Evolutionary conservation across 2,888 invertebrate genomes (phyloP).

Genomic region (Nebria brevicollis): DNA sequence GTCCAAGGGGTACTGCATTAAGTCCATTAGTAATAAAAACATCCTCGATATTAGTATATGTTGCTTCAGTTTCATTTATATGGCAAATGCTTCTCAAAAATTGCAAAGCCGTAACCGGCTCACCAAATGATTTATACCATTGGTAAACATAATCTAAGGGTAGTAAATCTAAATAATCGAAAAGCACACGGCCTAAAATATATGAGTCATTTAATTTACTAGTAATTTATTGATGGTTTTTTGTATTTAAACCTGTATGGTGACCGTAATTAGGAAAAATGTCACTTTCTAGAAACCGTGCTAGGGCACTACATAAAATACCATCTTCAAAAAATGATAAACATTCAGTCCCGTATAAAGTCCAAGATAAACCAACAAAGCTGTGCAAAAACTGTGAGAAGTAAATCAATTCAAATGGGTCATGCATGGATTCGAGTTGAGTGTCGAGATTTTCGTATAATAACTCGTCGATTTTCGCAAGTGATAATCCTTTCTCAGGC

Average conservation of each 20-base stretch:
- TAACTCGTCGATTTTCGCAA: conserved; percentile 66
- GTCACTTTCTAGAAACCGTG: conserved; percentile 65
- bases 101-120: conserved; percentile 61
- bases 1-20: conserved; percentile 54
- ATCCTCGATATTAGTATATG: not conserved
- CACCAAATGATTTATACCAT: conserved; percentile 63
- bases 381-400: conserved; percentile 72
- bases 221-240: not conserved
- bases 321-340: conserved; percentile 63
- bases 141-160: conserved; percentile 64
- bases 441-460: conserved; percentile 65
- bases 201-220: not conserved
- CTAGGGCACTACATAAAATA: conserved; percentile 66
- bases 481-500: conserved; percentile 64
- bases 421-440: conserved; percentile 63
- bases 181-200: conserved; percentile 49
- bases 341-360: conserved; percentile 62
- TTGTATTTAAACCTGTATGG: conserved; percentile 60
- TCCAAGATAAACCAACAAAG: conserved; percentile 65
- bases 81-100: conserved; percentile 60
- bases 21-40: conserved; percentile 48
- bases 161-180: conserved; percentile 56
- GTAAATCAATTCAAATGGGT: conserved; percentile 71
- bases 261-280: conserved; percentile 62
- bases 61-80: conserved; percentile 50